phyloP scores from a whole-genome alignment of 2,113 vertebrate species.

The Ictidomys tridecemlineatus region DNA sequence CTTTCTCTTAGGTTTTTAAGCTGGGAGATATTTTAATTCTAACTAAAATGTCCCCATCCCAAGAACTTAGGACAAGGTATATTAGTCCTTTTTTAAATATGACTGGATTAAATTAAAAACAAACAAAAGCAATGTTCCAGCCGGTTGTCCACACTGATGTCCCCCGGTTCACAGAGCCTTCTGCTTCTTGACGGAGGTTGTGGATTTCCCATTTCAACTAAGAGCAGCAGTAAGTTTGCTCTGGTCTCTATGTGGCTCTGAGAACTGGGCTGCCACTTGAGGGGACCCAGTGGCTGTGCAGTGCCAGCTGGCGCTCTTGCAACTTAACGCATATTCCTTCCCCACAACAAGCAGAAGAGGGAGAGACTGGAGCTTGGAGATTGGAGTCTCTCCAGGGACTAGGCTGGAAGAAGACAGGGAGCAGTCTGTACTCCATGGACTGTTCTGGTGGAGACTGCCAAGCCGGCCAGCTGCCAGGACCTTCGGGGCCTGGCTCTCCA shows the following conservation, averaged over 20 bases:
- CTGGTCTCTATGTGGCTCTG: neutral
- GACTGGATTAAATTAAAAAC: neutral
- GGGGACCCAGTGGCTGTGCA: neutral
- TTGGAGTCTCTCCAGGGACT: constrained; percentile 75
- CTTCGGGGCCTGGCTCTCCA: constrained; percentile 55
- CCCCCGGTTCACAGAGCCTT: neutral
- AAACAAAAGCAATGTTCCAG: neutral
- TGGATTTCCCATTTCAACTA: neutral
- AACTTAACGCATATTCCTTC: constrained; percentile 11
- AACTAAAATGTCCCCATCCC: neutral
- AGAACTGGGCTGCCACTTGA: neutral
- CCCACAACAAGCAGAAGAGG: constrained; percentile 63
- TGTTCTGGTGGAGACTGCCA: constrained; percentile 74
- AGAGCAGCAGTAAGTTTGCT: neutral
- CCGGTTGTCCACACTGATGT: neutral
- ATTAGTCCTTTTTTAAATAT: neutral
- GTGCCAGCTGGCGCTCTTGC: neutral
- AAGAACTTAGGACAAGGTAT: neutral
- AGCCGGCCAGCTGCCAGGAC: constrained; percentile 58
- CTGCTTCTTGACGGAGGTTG: neutral
- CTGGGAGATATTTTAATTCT: neutral
- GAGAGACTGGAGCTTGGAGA: constrained; percentile 30
- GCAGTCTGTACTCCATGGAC: constrained; percentile 71
- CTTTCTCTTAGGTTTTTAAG: neutral
- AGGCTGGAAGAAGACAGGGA: constrained; percentile 71